phyloP scores from a whole-genome alignment of 1,140 invertebrate genomes.

The Goniozus legneri region DNA sequence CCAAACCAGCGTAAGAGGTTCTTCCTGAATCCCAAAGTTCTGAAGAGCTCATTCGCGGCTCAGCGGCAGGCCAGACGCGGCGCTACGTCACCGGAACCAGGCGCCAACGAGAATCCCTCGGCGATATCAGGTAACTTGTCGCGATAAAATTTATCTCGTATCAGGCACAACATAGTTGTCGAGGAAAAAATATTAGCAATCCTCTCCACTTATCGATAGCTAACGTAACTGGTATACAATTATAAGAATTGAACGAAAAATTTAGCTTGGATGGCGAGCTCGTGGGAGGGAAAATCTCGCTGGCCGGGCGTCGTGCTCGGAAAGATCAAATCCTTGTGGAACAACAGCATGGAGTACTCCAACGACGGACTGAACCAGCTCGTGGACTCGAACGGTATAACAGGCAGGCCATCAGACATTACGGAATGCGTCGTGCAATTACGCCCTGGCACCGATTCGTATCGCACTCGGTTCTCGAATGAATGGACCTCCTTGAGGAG shows the following conservation, averaged over 20 bases:
- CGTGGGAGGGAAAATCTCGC: constrained; percentile 57
- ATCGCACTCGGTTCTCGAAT: too few relatives aligned
- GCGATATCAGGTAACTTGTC: constrained; percentile 70
- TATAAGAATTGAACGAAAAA: too few relatives aligned
- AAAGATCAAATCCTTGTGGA: constrained; percentile 84
- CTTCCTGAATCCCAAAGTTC: constrained; percentile 72
- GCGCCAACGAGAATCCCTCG: constrained; percentile 46
- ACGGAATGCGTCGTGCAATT: too few relatives aligned
- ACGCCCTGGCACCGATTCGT: too few relatives aligned
- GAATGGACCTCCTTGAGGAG: too few relatives aligned
- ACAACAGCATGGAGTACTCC: constrained; percentile 65
- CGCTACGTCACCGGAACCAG: constrained; percentile 40
- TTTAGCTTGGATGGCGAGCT: constrained; percentile 57
- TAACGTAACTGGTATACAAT: too few relatives aligned
- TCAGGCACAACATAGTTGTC: too few relatives aligned
- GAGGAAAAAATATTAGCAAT: too few relatives aligned
- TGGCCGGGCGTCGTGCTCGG: constrained; percentile 77
- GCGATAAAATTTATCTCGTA: too few relatives aligned
- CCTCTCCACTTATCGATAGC: too few relatives aligned
- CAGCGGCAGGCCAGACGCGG: constrained; percentile 44
- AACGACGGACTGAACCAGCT: constrained; percentile 75
- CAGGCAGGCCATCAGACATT: constrained; percentile 40
- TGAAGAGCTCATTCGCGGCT: constrained; percentile 67
- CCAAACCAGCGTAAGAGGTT: constrained; percentile 75
- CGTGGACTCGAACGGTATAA: constrained; percentile 47